Base-by-base conservation (phyloP, 1,140 invertebrate species). In the Hylaeus anthracinus region DNA sequence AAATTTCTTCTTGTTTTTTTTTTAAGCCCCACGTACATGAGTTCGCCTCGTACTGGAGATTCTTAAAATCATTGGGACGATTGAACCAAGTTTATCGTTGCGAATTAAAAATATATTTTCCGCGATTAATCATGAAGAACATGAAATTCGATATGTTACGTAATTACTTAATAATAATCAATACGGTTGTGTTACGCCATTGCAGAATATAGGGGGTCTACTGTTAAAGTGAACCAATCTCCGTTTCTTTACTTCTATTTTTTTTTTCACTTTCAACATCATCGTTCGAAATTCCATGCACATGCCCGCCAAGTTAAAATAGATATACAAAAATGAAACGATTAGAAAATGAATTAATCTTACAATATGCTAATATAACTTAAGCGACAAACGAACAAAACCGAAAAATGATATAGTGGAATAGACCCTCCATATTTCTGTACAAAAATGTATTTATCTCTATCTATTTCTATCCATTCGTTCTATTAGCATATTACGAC, bases 71-170 rank as follows among this genome's bases (percentile, higher is more conserved):
- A 80, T 67, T 48, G 60, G 69, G 78, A 77, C 82, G 26, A 60
- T 55, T 48, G 56, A 82, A 55, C 60, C 83, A 85, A 71, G 56
- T 77, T 55, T 61, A 61, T 72, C 43, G 37, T 64, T 74, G 74
- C 74, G 61, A 86, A 86, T 82, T 74, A 74, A 86, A 88, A 87
- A 89, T 85, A 89, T 73, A 73, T 81, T 81, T 75, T 80, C 53
- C 58, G 63, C 82, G 69, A 60, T 79, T 67, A 79, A 79, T 67
- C 64, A 55, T 70, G 65, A 58, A 83, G 81, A 87, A 84, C 70
- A 79, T 86, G 81, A 82, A 84, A 86, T 89, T 89, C 89, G 90
- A 91, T 91, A 91, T 91, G 89, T 92, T 84, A 84, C 64, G 55
- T 86, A 87, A 79, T 82, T 79, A 43, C 70, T 86, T 86, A 86